These are phyloP conservation scores for Odontomachus brunneus DNA, from an alignment of 1,140 invertebrate species.

Conservation along the genomic window DNA sequence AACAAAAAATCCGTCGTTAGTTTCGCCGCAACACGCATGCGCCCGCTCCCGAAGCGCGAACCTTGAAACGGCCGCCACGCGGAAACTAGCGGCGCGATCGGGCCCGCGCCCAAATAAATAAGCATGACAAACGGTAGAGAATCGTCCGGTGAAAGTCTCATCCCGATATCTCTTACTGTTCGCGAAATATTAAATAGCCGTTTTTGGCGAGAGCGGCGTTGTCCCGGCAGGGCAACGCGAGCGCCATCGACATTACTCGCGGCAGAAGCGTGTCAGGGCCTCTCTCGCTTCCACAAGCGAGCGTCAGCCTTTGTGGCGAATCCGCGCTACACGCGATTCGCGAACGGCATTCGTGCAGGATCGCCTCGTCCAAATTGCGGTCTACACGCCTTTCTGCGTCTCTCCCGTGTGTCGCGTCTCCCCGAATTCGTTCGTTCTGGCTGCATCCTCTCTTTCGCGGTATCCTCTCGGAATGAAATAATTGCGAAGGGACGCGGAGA, in stretches of 20 bases:
- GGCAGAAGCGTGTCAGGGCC: slow-evolving; percentile 45
- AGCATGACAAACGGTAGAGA: slow-evolving; percentile 79
- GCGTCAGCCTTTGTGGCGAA: slow-evolving; percentile 46
- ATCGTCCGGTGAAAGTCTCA: slow-evolving; percentile 68
- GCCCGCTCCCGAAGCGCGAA: slow-evolving; percentile 42
- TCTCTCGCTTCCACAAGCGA: slow-evolving; percentile 39
- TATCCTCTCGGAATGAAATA: neutral
- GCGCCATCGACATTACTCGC: slow-evolving; percentile 39
- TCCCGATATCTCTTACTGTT: slow-evolving; percentile 65
- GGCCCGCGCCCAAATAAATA: slow-evolving; percentile 22
- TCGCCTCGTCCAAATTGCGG: neutral
- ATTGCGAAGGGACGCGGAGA: neutral
- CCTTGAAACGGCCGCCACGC: slow-evolving; percentile 62
- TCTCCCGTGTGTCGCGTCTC: neutral
- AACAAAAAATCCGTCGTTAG: neutral
- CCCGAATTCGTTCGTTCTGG: neutral
- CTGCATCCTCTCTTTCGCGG: neutral
- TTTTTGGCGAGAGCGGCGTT: slow-evolving; percentile 77
- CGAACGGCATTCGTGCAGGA: neutral
- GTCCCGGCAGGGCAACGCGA: slow-evolving; percentile 10
- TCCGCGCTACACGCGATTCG: slow-evolving; percentile 12
- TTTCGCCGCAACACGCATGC: slow-evolving; percentile 37
- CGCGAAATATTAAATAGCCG: slow-evolving; percentile 75
- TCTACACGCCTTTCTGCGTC: neutral
- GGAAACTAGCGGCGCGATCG: slow-evolving; percentile 39